phyloP scores from a whole-genome alignment of 2,113 vertebrate species.

The Dendrocopos noguchii region DNA sequence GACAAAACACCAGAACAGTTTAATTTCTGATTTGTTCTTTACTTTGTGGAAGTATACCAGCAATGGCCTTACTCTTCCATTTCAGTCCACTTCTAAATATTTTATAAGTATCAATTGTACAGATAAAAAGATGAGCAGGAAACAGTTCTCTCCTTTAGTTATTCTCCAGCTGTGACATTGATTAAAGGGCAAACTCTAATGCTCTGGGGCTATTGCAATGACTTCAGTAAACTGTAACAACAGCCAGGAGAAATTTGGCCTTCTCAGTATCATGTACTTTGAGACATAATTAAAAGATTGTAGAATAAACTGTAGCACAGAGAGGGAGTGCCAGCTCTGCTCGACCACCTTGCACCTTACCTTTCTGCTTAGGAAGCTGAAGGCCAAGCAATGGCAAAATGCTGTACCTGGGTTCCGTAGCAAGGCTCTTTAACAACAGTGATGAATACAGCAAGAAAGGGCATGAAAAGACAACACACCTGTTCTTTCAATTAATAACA shows the following conservation, averaged over 20 bases:
- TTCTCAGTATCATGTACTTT: not conserved
- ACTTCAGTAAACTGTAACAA: not conserved
- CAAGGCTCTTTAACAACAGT: not conserved
- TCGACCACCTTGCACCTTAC: not conserved
- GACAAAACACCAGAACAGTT: not conserved
- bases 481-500: not conserved
- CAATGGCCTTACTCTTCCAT: not conserved
- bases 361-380: not conserved
- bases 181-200: not conserved
- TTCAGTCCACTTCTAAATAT: not conserved
- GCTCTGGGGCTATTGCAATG: not conserved
- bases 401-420: not conserved
- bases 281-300: not conserved
- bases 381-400: not conserved
- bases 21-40: not conserved
- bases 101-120: not conserved
- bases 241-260: not conserved
- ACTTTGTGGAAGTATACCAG: not conserved
- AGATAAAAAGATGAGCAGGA: not conserved
- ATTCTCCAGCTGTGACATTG: not conserved
- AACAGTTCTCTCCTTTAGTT: not conserved
- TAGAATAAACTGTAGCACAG: not conserved
- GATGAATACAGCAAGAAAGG: not conserved
- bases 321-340: not conserved
- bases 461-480: not conserved